These are phyloP conservation scores for Volucella zonaria DNA, from an alignment of 2,888 invertebrate species.

Conservation along the genomic window DNA sequence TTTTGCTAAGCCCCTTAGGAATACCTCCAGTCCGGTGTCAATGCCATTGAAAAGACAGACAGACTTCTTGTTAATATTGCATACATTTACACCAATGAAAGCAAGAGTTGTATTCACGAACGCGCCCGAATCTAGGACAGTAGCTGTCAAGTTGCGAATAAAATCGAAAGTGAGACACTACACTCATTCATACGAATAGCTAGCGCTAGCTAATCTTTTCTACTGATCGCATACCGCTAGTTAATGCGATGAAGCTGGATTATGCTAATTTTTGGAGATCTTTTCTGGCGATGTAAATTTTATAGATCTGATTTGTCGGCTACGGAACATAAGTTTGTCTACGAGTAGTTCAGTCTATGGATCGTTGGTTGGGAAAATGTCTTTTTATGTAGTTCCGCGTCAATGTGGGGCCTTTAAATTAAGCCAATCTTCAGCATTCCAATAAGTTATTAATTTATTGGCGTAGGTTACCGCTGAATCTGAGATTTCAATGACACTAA, in stretches of 20 bases:
- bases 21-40: conserved; percentile 49
- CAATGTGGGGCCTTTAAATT: neutral
- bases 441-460: neutral
- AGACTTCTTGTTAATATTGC: conserved; percentile 15
- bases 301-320: conserved; percentile 11
- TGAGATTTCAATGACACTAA: conserved; percentile 10
- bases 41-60: conserved; percentile 51
- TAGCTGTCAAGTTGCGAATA: conserved; percentile 1
- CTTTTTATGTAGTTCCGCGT: conserved; percentile 3
- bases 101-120: conserved; percentile 22
- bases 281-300: neutral
- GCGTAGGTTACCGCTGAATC: neutral
- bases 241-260: conserved; percentile 22
- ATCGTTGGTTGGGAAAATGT: conserved; percentile 24
- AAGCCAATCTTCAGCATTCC: neutral
- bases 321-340: conserved; percentile 20
- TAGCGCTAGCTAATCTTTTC: neutral
- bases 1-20: neutral
- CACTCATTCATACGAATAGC: neutral
- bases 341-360: conserved; percentile 14
- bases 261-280: conserved; percentile 46
- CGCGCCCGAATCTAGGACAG: conserved; percentile 40
- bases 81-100: conserved; percentile 7
- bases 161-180: conserved; percentile 37
- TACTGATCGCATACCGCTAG: conserved; percentile 27